Base-by-base conservation (phyloP, 1,140 invertebrate species). In the Euglossa dilemma region DNA sequence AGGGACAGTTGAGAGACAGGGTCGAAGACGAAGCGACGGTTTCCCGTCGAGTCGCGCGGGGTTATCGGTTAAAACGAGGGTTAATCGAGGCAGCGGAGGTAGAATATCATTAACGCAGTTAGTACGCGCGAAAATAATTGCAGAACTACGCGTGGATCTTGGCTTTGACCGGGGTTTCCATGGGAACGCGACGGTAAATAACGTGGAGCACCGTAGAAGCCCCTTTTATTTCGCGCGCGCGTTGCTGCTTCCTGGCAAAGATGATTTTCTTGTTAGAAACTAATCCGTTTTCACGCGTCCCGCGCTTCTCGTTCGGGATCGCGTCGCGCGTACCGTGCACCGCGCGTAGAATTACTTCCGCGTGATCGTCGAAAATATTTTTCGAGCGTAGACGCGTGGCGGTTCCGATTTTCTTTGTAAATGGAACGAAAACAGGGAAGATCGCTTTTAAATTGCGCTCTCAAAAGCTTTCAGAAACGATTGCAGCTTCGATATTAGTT, bases 381-480 rank as follows among this genome's bases (percentile, higher is more conserved):
- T 52, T n/a, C 54, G 45, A 76, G 50, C 28, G 77, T 28, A 63
- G 74, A 74, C 36, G 63, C 36, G 54, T 57, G 59, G 52, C 64
- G n/a, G 59, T 28, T 20, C 64, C 20, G 78, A 87, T 87, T 87
- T 87, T 83, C 82, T 87, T 87, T 74, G 36, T 87, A 87, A 87
- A 83, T 75, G 86, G 86, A 80, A 87, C 81, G 64, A 83, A 87
- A 79, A 66, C 75, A 84, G 50, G 72, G 79, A 88, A 88, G 87
- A 89, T 89, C 79, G 87, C 66, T 88, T 85, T 88, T 89, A 87
- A 89, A 89, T 89, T 88, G 84, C 84, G 45, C 86, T 83, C 79
- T 89, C 73, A 85, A 89, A 89, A 88, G 74, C 87, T 80, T 87
- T 89, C 80, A 80, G 87, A 80, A 83, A 79, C 87, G 70, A 88